A percentile compares a stretch with the other conserved stretches of the same genome.
phyloP scores from a whole-genome alignment of 2,888 invertebrate species.

The Epicampocera succincta region DNA sequence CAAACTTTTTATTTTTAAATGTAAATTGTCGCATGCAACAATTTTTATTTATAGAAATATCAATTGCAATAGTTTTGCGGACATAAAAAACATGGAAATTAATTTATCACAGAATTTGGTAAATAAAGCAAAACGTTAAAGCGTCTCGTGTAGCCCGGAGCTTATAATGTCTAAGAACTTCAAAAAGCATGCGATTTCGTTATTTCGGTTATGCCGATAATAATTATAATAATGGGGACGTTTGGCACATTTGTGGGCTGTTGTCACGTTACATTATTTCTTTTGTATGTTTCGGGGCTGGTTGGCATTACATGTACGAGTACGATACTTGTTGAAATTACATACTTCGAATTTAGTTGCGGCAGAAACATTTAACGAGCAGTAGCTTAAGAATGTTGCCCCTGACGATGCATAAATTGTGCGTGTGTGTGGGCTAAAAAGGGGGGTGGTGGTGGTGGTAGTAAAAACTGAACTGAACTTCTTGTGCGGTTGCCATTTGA shows the following conservation, averaged over 20 bases:
- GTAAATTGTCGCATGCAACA: too few species aligned
- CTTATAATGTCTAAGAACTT: too few species aligned
- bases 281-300: constrained; percentile 2
- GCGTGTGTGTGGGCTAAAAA: constrained; percentile 4
- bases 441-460: constrained; percentile 43
- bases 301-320: constrained; percentile 52
- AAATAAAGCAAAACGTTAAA: too few species aligned
- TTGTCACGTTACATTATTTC: constrained; percentile 3
- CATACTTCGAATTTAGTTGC: constrained; percentile 18
- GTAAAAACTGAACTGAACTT: too few species aligned
- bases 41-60: too few species aligned
- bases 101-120: too few species aligned
- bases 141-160: too few species aligned
- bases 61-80: too few species aligned
- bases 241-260: background rate
- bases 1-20: too few species aligned
- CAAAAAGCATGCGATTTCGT: constrained; percentile 8
- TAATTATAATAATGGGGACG: constrained; percentile 58
- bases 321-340: constrained; percentile 51
- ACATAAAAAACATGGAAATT: too few species aligned
- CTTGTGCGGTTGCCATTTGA: constrained; percentile 13
- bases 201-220: constrained; percentile 49
- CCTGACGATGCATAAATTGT: constrained; percentile 50
- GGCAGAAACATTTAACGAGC: constrained; percentile 45
- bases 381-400: constrained; percentile 59